A percentile compares a stretch with the other conserved stretches of the same genome.
These are phyloP conservation scores for Mesitornis unicolor DNA, from an alignment of 2,113 vertebrate genomes.

Conservation along the genomic window DNA sequence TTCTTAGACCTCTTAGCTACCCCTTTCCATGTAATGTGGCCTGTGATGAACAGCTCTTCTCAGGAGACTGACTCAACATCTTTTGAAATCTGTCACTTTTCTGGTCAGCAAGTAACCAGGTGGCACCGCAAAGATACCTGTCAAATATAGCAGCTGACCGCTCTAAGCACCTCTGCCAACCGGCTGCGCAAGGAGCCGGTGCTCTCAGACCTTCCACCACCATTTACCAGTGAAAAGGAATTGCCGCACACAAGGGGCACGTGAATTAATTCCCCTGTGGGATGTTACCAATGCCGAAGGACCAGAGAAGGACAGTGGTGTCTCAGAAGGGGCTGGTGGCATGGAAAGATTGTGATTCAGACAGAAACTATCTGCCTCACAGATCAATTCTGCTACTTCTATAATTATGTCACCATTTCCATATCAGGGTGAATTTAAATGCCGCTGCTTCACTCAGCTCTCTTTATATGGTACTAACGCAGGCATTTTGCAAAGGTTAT, in stretches of 20 bases:
- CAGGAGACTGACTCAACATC: background rate
- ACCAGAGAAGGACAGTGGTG: background rate
- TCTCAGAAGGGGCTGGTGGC: background rate
- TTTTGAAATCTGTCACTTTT: background rate
- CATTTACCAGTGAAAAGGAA: background rate
- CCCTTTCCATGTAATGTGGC: rapidly evolving
- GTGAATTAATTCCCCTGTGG: background rate
- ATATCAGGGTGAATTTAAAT: background rate
- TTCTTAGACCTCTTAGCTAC: background rate
- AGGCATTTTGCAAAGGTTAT: background rate
- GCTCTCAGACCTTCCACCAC: background rate
- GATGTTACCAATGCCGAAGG: background rate
- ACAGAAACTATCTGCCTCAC: background rate
- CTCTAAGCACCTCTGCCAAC: background rate
- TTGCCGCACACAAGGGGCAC: rapidly evolving
- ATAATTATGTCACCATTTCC: background rate
- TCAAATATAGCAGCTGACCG: background rate
- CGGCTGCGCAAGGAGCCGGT: background rate
- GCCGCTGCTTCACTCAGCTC: background rate
- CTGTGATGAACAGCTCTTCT: background rate
- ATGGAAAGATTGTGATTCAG: background rate
- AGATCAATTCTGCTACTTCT: background rate
- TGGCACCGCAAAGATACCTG: background rate
- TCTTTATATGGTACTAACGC: background rate
- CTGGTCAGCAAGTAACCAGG: background rate